Conservation (phyloP, 1,140 invertebrate species). For the Drosophila virilis region DNA sequence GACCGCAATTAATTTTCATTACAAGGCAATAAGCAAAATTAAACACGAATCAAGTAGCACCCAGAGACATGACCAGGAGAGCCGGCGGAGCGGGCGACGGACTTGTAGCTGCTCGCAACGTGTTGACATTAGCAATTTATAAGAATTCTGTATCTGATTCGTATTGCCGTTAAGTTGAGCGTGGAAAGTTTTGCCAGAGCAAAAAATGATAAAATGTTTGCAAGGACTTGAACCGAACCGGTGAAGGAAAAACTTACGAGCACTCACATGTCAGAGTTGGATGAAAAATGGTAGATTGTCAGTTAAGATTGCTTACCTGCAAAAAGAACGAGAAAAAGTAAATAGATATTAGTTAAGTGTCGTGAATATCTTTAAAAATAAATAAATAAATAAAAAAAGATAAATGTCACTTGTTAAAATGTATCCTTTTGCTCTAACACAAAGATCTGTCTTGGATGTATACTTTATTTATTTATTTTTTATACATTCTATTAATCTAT, state of each 20-base stretch:
- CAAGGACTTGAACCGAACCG: slow-evolving; percentile 14
- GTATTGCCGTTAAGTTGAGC: neutral
- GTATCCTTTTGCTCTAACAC: too few species aligned
- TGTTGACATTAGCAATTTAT: slow-evolving; percentile 70
- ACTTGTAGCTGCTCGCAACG: slow-evolving; percentile 13
- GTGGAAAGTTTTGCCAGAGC: slow-evolving; percentile 3
- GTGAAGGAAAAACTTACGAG: slow-evolving; percentile 11
- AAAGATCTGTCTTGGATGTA: too few species aligned
- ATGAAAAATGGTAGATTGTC: neutral
- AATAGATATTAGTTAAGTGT: slow-evolving; percentile 34
- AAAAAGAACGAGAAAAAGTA: slow-evolving; percentile 29
- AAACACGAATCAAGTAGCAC: slow-evolving; percentile 69
- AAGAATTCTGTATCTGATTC: slow-evolving; percentile 48
- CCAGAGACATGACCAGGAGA: slow-evolving; percentile 14
- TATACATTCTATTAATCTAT: too few species aligned
- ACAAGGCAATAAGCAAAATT: slow-evolving; percentile 79
- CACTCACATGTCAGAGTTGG: neutral
- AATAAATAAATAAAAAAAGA: too few species aligned
- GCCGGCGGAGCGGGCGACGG: neutral
- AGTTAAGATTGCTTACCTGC: slow-evolving; percentile 53
- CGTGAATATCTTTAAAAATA: slow-evolving; percentile 14
- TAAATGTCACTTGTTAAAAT: too few species aligned
- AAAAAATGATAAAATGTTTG: slow-evolving; percentile 1
- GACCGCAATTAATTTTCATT: slow-evolving; percentile 81
- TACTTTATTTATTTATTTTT: too few species aligned